Percentiles rank a stretch among this genome's conserved stretches.
Conservation (phyloP, 64 coral and sea anemone genomes). For the Actinia equina region DNA sequence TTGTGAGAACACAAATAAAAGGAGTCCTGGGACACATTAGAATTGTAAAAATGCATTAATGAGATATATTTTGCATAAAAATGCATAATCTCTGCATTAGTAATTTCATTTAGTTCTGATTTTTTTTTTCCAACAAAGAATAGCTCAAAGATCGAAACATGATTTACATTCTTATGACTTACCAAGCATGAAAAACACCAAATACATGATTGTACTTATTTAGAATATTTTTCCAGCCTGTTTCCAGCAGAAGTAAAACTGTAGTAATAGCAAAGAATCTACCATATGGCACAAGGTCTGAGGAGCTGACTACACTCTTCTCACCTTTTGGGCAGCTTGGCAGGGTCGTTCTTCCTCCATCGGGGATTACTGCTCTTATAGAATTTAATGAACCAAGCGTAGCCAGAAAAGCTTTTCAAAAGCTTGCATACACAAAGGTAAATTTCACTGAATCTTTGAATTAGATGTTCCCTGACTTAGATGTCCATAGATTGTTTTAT, state of each 20-base stretch:
- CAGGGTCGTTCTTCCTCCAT: constrained; percentile 73
- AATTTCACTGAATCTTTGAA: too few relatives aligned
- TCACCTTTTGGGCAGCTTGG: constrained; percentile 78
- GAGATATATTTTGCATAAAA: too few relatives aligned
- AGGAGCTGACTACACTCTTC: constrained; percentile 80
- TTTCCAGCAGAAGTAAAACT: constrained; percentile 85
- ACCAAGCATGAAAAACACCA: too few relatives aligned
- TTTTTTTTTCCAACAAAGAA: too few relatives aligned
- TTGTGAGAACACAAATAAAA: neutral
- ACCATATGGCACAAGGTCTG: constrained; percentile 68
- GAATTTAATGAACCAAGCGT: constrained; percentile 78
- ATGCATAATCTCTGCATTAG: neutral
- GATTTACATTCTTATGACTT: too few relatives aligned
- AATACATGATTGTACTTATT: too few relatives aligned
- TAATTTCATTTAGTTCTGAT: too few relatives aligned
- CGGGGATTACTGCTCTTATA: constrained; percentile 88
- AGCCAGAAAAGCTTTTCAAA: constrained; percentile 91
- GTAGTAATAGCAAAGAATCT: constrained; percentile 97
- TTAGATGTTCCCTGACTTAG: too few relatives aligned
- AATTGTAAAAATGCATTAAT: too few relatives aligned
- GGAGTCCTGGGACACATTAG: too few relatives aligned
- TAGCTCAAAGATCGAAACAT: too few relatives aligned
- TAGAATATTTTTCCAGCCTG: constrained; percentile 35
- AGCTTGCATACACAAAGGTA: constrained; percentile 92
- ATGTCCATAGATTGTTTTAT: too few relatives aligned